A percentile compares a stretch with the other conserved stretches of the same genome.
These are phyloP conservation scores for Hedya salicella DNA, from an alignment of 2,888 invertebrate species.

Conservation along the genomic window DNA sequence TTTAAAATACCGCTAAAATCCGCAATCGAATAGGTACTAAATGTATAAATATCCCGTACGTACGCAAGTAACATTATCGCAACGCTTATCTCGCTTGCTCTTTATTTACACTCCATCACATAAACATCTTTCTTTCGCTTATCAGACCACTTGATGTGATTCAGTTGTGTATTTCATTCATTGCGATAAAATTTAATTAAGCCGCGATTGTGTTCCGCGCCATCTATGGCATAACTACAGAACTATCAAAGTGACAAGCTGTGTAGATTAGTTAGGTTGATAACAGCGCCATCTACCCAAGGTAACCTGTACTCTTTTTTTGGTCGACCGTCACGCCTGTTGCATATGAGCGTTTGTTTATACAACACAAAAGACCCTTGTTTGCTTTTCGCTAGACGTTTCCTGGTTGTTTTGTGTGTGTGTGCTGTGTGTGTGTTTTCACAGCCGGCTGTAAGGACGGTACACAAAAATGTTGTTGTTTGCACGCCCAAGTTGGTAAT, in stretches of 20 bases:
- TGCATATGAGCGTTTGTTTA: conserved; percentile 84
- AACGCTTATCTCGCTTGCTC: conserved; percentile 35
- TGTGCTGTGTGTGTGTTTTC: conserved; percentile 71
- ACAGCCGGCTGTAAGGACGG: conserved; percentile 78
- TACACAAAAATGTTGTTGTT: conserved; percentile 82
- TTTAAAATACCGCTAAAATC: not conserved
- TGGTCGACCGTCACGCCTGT: conserved; percentile 81
- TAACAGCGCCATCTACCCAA: conserved; percentile 63
- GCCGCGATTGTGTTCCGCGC: conserved; percentile 49
- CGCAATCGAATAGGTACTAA: conserved; percentile 24
- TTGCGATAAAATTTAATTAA: conserved; percentile 21
- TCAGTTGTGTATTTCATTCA: conserved; percentile 42
- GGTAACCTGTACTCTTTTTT: conserved; percentile 71
- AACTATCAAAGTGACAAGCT: conserved; percentile 49
- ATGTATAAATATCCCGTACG: not conserved
- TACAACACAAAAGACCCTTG: conserved; percentile 85
- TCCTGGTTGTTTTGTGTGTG: conserved; percentile 85
- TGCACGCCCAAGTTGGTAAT: conserved; percentile 72
- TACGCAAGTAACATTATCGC: conserved; percentile 44
- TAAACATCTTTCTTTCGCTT: conserved; percentile 54
- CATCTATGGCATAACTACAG: conserved; percentile 56
- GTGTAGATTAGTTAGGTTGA: conserved; percentile 34
- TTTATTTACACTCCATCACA: conserved; percentile 52
- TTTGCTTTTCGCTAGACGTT: conserved; percentile 86
- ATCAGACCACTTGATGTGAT: conserved; percentile 45